Percentiles rank a stretch among this genome's conserved stretches.
These are phyloP conservation scores for Triplophysa tibetana DNA, from an alignment of 2,113 vertebrate genomes.

Conservation along the genomic window DNA sequence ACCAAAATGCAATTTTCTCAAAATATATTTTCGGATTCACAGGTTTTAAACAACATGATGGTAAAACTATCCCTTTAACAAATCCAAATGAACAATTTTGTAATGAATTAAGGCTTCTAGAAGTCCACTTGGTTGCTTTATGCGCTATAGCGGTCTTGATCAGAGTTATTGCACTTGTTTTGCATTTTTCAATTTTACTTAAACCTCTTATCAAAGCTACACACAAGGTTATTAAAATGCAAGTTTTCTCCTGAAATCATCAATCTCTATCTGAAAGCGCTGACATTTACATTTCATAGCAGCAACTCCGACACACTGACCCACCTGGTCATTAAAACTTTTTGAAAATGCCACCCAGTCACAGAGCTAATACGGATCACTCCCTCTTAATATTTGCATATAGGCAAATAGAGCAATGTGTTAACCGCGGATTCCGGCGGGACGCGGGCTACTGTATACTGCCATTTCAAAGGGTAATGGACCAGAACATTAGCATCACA, in stretches of 20 bases:
- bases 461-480: conserved; percentile 44
- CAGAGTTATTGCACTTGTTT: not conserved
- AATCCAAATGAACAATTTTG: too few relatives aligned
- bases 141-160: not conserved
- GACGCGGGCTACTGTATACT: conserved; percentile 20
- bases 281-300: conserved; percentile 32
- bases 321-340: conserved; percentile 20
- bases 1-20: too few relatives aligned
- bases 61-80: too few relatives aligned
- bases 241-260: not conserved
- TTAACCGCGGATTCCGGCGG: conserved; percentile 21
- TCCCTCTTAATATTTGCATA: conserved; percentile 7
- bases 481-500: conserved; percentile 42
- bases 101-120: too few relatives aligned
- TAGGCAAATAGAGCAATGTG: not conserved
- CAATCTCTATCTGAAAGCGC: conserved; percentile 22
- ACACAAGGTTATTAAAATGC: not conserved
- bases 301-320: not conserved
- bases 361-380: conserved; percentile 32
- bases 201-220: not conserved
- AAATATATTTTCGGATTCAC: too few relatives aligned
- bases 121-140: too few relatives aligned
- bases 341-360: conserved; percentile 20
- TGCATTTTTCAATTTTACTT: not conserved
- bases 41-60: too few relatives aligned